phyloP scores from a whole-genome alignment of 2,113 vertebrate species.

The Sylvia atricapilla region DNA sequence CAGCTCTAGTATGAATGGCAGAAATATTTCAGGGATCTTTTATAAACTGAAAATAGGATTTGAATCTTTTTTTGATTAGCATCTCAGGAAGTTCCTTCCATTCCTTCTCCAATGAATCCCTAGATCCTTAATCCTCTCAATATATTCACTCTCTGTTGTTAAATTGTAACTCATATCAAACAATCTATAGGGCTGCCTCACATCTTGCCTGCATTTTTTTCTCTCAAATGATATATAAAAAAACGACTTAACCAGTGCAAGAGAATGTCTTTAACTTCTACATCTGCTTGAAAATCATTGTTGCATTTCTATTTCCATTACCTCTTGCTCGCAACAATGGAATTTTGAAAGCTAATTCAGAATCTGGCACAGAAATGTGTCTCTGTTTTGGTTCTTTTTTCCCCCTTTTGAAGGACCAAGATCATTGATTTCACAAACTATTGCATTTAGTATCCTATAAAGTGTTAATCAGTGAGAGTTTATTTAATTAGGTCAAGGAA shows the following conservation, averaged over 20 bases:
- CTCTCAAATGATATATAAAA: not conserved
- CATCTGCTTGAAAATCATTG: constrained; percentile 23
- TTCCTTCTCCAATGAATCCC: constrained; percentile 3
- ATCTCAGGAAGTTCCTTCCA: constrained; percentile 9
- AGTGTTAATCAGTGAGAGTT: constrained; percentile 70
- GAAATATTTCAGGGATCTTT: constrained; percentile 4
- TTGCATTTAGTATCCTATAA: constrained; percentile 60
- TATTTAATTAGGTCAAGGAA: constrained; percentile 67
- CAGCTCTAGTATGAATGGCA: not conserved
- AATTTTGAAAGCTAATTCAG: constrained; percentile 33
- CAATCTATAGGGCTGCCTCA: not conserved
- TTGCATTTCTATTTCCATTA: constrained; percentile 28
- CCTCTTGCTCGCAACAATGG: constrained; percentile 33
- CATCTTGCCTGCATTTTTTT: not conserved
- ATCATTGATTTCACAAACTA: constrained; percentile 56
- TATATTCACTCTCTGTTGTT: not conserved
- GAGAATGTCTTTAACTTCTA: not conserved
- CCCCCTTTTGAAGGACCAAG: constrained; percentile 48
- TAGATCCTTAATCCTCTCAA: not conserved
- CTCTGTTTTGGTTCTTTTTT: not conserved
- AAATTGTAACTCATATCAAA: not conserved
- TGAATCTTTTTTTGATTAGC: not conserved
- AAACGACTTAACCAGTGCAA: not conserved
- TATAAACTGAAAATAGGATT: not conserved
- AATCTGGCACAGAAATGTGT: not conserved